Conservation (phyloP, 2,888 invertebrate genomes). For the Nemotelus pantherinus region DNA sequence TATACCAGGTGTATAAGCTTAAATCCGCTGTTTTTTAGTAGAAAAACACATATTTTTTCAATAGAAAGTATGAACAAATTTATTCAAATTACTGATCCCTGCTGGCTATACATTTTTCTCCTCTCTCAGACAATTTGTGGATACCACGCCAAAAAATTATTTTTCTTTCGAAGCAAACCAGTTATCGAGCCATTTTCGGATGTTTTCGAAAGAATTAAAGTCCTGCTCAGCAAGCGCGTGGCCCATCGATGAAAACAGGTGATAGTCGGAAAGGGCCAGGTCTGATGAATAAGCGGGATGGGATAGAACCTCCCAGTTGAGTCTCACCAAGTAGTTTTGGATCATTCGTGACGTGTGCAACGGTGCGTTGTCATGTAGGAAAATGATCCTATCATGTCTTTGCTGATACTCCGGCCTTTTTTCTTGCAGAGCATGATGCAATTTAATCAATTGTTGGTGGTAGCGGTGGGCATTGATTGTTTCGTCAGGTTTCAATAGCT, state of each 20-base stretch:
- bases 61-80: not conserved
- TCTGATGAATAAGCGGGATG: constrained; percentile 19
- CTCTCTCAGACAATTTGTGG: not conserved
- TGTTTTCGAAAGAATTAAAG: not conserved
- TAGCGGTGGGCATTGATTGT: constrained; percentile 13
- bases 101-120: not conserved
- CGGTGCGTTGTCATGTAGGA: too few species aligned
- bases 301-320: constrained; percentile 15
- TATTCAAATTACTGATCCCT: not conserved
- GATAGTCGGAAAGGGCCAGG: not conserved
- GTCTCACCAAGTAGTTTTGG: not conserved
- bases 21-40: not conserved
- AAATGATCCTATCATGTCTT: too few species aligned
- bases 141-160: not conserved
- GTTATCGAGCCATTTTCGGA: not conserved
- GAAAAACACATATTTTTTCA: not conserved
- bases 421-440: not conserved
- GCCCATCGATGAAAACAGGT: too few species aligned
- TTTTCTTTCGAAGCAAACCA: not conserved
- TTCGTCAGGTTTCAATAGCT: not conserved
- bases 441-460: constrained; percentile 13
- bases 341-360: constrained; percentile 1
- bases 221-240: not conserved
- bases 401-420: constrained; percentile 8
- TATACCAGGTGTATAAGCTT: not conserved